Base-by-base conservation (phyloP, 2,113 vertebrate species). In the Eptesicus fuscus region DNA sequence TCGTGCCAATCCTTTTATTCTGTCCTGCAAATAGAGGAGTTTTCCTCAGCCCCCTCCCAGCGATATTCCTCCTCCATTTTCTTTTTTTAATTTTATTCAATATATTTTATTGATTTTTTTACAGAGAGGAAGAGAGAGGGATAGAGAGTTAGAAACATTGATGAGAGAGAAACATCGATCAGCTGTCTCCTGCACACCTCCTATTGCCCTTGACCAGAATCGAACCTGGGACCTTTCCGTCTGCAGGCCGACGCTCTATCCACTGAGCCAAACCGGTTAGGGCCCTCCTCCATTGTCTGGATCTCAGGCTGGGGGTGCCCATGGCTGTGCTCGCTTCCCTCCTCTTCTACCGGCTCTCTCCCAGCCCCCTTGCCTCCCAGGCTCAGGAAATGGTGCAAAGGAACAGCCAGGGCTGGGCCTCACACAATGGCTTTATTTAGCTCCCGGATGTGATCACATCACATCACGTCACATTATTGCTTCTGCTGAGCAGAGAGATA, bases 341-440 rank as follows among this genome's bases (percentile, higher is more conserved):
- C 65, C 67, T 42, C 73, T 44, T 12, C 47, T 25, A 4, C 4
- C 23, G 49, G 25, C 59, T 13, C 76, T 79, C 80, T 32, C 70
- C 56, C 76, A 53, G 88, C 7, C 78, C 32, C 44, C 25, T 4
- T 9, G 59, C 40, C 56, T 90, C 59, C 59, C 6, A 47, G 40
- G 92, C 76, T 76, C 88, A 95, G 96, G 96, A 96, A 88, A 90
- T 28, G 44, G 74, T 65, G 76, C 84, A 20, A 61, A 89, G 83
- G 88, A 65, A 74, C 4, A 4, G 79, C 93, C 95, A 47, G 82
- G 83, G 84, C 84, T 85, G 80, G 65, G 76, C 42, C 95, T 90
- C 94, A 56, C 69, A 77, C 92, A 73, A 61, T 42, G 82, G 88
- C 65, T 95, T 94, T 96, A 88, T 92, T 90, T 92, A 95, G 95